A percentile compares a stretch with the other conserved stretches of the same genome.
Evolutionary conservation across 2,113 vertebrate genomes (phyloP).

Genomic region (Podarcis raffonei): DNA sequence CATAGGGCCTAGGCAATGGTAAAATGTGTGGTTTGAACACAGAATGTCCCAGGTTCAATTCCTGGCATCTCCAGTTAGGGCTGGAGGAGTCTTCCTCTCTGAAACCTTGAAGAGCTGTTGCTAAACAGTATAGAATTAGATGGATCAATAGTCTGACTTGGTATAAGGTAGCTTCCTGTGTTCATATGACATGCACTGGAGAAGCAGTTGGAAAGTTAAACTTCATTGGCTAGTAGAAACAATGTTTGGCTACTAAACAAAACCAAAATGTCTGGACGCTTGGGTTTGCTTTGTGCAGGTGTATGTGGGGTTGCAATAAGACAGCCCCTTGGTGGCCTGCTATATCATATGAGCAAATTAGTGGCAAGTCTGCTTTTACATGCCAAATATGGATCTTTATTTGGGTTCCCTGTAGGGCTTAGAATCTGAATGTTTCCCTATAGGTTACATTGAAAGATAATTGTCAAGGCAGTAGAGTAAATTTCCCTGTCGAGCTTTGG

Average conservation of each 20-base stretch:
- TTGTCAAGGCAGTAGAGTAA: neutral
- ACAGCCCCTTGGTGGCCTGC: neutral
- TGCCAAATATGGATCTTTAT: neutral
- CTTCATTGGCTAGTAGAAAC: neutral
- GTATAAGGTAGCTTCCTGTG: too few species aligned
- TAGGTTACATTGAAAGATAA: neutral
- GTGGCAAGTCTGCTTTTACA: too few species aligned
- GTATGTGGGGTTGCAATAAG: neutral
- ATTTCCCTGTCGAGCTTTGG: neutral
- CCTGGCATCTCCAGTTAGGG: too few species aligned
- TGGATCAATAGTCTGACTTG: too few species aligned
- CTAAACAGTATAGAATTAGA: too few species aligned
- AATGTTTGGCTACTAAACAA: neutral
- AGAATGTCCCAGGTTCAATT: too few species aligned
- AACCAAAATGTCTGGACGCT: neutral
- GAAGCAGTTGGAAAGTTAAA: neutral
- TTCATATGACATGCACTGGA: too few species aligned
- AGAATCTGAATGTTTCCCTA: neutral
- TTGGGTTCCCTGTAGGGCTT: neutral
- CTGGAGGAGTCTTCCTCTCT: too few species aligned
- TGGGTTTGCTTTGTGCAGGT: neutral
- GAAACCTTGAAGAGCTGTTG: too few species aligned
- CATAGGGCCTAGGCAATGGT: too few species aligned
- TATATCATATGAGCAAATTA: neutral
- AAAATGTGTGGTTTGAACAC: too few species aligned